phyloP scores from a whole-genome alignment of 2,113 vertebrate genomes.

The Cyanoderma ruficeps region DNA sequence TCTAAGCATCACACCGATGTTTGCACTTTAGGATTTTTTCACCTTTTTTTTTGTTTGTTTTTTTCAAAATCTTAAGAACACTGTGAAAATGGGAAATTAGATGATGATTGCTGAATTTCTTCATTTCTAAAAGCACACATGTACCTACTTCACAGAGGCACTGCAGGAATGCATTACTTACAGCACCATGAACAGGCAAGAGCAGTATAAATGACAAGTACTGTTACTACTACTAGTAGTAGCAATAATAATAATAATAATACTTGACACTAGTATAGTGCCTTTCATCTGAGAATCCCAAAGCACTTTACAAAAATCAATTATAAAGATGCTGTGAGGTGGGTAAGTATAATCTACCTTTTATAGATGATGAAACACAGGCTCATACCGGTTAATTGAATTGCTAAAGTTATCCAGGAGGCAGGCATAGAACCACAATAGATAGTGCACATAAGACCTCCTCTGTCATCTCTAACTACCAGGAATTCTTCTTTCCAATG shows the following conservation, averaged over 20 bases:
- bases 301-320: slow-evolving; percentile 9
- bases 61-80: not conserved
- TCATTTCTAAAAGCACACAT: not conserved
- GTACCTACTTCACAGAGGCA: not conserved
- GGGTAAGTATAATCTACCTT: not conserved
- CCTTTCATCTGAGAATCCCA: not conserved
- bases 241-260: slow-evolving; percentile 20
- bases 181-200: not conserved
- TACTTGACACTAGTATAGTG: not conserved
- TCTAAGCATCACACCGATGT: not conserved
- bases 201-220: slow-evolving; percentile 4
- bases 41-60: not conserved
- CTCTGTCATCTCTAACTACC: slow-evolving; percentile 9
- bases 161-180: not conserved
- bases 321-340: slow-evolving; percentile 10
- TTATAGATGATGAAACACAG: slow-evolving; percentile 17
- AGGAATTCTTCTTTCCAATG: slow-evolving; percentile 1
- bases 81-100: not conserved
- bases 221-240: not conserved
- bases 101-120: not conserved
- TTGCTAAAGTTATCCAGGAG: not conserved
- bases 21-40: not conserved
- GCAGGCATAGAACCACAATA: not conserved
- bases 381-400: slow-evolving; percentile 11
- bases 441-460: not conserved